Evolutionary conservation across 2,113 vertebrate genomes (phyloP).

Genomic region (Nothocercus julius): DNA sequence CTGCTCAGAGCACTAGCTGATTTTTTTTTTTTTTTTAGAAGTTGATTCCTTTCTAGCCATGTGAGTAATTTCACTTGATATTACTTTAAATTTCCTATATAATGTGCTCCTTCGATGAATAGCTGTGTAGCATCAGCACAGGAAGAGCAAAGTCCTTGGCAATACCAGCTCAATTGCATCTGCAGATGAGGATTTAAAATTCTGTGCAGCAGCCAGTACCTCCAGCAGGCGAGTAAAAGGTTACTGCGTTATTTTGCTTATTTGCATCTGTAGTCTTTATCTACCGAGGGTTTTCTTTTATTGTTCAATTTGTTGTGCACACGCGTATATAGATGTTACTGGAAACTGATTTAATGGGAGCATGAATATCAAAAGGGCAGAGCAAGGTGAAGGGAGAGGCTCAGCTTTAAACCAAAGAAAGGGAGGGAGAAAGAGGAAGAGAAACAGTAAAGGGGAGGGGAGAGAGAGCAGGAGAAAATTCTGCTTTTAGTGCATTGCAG

Average conservation of each 20-base stretch:
- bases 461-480: conserved; percentile 46
- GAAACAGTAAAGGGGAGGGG: conserved; percentile 20
- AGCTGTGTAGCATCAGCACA: conserved; percentile 71
- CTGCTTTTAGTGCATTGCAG: conserved; percentile 46
- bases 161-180: conserved; percentile 80
- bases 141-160: conserved; percentile 78
- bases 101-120: conserved; percentile 68
- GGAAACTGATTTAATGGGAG: conserved; percentile 71
- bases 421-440: conserved; percentile 8
- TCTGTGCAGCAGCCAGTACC: conserved; percentile 83
- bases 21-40: conserved; percentile 40
- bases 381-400: conserved; percentile 76
- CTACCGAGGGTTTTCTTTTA: conserved; percentile 28
- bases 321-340: conserved; percentile 64
- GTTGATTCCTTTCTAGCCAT: conserved; percentile 59
- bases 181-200: conserved; percentile 85
- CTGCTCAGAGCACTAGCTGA: conserved; percentile 40
- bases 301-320: conserved; percentile 61
- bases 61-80: conserved; percentile 71
- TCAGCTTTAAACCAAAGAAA: conserved; percentile 63
- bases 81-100: conserved; percentile 68
- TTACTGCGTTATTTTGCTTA: conserved; percentile 82
- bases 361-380: conserved; percentile 76
- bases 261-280: conserved; percentile 77
- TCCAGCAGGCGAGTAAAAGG: conserved; percentile 84